A percentile compares a stretch with the other conserved stretches of the same genome.
Evolutionary conservation across 2,888 invertebrate genomes (phyloP).

Genomic region (Falcaria lacertinaria): DNA sequence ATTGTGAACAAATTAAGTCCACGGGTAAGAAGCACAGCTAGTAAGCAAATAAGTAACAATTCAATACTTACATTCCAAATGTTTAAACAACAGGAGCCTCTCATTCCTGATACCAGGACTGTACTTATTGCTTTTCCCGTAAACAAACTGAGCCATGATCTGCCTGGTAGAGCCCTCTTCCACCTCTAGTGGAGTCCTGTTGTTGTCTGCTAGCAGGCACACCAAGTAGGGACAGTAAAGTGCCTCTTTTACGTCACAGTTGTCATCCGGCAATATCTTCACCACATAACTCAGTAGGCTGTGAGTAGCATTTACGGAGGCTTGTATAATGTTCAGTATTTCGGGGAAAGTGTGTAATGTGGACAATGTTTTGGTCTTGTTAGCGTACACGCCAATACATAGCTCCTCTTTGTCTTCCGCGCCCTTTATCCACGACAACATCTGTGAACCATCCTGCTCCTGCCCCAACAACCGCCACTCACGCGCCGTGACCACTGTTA

Average conservation of each 20-base stretch:
- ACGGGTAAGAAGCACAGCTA: too few relatives aligned
- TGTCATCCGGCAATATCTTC: conserved; percentile 70
- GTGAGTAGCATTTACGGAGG: conserved; percentile 85
- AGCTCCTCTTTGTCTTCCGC: conserved; percentile 44
- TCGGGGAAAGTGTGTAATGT: conserved; percentile 82
- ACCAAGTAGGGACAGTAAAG: conserved; percentile 83
- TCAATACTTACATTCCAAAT: conserved; percentile 85
- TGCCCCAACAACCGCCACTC: conserved; percentile 91
- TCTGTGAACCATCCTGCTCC: conserved; percentile 86
- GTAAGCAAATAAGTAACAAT: too few relatives aligned
- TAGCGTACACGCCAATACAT: conserved; percentile 81
- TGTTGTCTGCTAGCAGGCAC: conserved; percentile 72
- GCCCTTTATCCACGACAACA: conserved; percentile 83
- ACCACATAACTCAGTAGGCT: conserved; percentile 84
- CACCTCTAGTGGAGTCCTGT: conserved; percentile 48
- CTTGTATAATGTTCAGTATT: conserved; percentile 86
- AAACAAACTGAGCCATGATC: conserved; percentile 89
- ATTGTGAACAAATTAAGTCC: too few relatives aligned
- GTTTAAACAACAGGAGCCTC: conserved; percentile 86
- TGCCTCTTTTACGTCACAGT: conserved; percentile 46
- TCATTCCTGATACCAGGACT: conserved; percentile 78
- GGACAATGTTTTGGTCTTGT: conserved; percentile 78
- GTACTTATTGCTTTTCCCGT: conserved; percentile 78
- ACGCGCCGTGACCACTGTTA: conserved; percentile 81
- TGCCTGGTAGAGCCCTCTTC: conserved; percentile 83